phyloP scores from a whole-genome alignment of 2,888 invertebrate species.

The Volucella inanis region DNA sequence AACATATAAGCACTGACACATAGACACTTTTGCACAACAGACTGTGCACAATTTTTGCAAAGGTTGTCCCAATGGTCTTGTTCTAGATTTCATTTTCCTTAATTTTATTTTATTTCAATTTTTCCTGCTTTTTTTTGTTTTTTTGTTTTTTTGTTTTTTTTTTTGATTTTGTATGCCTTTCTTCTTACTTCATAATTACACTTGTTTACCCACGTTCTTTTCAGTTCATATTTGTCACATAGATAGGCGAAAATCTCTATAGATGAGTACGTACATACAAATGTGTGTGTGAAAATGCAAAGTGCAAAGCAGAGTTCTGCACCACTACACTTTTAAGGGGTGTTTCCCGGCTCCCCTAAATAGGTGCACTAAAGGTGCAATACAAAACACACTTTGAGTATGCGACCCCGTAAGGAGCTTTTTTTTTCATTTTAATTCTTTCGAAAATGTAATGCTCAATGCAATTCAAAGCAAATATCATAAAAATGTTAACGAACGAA shows the following conservation, averaged over 20 bases:
- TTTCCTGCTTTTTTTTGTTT: background rate
- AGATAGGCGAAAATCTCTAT: constrained; percentile 6
- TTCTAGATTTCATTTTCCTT: constrained; percentile 69
- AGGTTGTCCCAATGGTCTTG: constrained; percentile 68
- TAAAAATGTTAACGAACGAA: constrained; percentile 41
- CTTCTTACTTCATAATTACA: constrained; percentile 62
- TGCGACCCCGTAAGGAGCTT: constrained; percentile 56
- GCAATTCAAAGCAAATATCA: background rate
- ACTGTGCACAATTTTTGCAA: constrained; percentile 35
- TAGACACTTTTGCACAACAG: constrained; percentile 20
- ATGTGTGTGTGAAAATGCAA: constrained; percentile 1
- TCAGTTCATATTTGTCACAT: background rate
- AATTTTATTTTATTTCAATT: constrained; percentile 44
- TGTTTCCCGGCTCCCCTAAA: constrained; percentile 68
- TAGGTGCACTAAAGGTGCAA: constrained; percentile 65
- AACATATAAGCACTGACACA: constrained; percentile 14
- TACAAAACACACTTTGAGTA: constrained; percentile 30
- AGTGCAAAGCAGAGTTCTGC: constrained; percentile 34
- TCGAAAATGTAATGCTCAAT: constrained; percentile 1
- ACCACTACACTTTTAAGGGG: constrained; percentile 57
- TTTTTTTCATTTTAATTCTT: constrained; percentile 29
- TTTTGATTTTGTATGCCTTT: background rate
- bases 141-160: background rate
- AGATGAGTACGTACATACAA: background rate
- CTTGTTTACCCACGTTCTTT: constrained; percentile 59